Percentiles rank a stretch among this genome's conserved stretches.
Conservation (phyloP, 1,140 invertebrate species). For the Cecropterus lyciades region DNA sequence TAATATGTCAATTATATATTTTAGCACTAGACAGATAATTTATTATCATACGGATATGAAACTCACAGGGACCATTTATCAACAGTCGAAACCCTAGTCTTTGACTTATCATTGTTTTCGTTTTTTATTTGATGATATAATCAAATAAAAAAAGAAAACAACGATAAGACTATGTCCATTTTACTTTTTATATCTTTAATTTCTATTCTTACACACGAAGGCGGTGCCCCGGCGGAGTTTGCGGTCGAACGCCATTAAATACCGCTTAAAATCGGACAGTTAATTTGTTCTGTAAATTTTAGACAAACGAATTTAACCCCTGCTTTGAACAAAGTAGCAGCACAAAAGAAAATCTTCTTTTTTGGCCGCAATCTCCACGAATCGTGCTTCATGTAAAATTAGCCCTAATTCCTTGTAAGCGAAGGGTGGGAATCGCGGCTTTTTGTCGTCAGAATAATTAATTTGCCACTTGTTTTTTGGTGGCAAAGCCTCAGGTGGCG, state of each 20-base stretch:
- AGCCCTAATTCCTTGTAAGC: conserved; percentile 22
- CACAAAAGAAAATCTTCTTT: conserved; percentile 39
- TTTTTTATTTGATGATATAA: no score
- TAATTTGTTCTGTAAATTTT: conserved; percentile 36
- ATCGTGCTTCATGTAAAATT: conserved; percentile 33
- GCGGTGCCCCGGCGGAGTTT: background rate
- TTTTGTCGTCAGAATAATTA: conserved; percentile 47
- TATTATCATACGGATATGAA: no score
- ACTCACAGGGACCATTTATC: no score
- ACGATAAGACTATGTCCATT: background rate
- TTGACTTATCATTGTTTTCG: no score
- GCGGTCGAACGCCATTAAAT: conserved; percentile 32
- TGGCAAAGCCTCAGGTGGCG: conserved; percentile 64
- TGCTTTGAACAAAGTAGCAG: conserved; percentile 28
- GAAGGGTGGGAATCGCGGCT: conserved; percentile 11
- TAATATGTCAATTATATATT: no score
- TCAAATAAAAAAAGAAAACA: no score
- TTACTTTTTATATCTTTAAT: conserved; percentile 1
- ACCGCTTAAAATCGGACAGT: conserved; percentile 30
- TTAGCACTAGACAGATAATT: no score
- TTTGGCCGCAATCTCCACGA: conserved; percentile 39
- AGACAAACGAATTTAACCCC: conserved; percentile 35
- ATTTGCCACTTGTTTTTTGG: conserved; percentile 66
- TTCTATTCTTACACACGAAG: conserved; percentile 12
- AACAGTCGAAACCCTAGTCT: no score